Base-by-base conservation (phyloP, 92 coral and sea anemone genomes). In the Anthopleura xanthogrammica region DNA sequence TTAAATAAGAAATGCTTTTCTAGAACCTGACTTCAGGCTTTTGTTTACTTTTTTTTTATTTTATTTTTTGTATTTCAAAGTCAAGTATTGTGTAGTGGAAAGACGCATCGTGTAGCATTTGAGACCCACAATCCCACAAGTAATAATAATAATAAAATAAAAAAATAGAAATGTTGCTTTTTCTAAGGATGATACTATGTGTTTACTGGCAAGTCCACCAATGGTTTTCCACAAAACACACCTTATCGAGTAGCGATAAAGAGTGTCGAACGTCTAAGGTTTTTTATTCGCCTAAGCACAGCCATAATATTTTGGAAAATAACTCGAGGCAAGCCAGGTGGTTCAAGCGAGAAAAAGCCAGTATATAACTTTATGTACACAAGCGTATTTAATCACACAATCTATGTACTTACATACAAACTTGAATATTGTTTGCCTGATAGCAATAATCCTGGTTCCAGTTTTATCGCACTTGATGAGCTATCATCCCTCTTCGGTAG, bases 331-430 rank as follows among this genome's bases (percentile, higher is more conserved):
- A 7, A 4, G 13, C 42, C 42, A 24, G 74, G 74, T 68, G 74
- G 17, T 5, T 8, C 12, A 6, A 14, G 40, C 42, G 72, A 20
- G 20, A 68, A 68, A 68, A 36, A 36, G 19, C 74, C 74, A 68
- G 14, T 36, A 42, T 36, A 29, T 68, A 12, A 16, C 7, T 64
- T 5, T n/a, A 19, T 64, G 12, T 29, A 36, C 29, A 68, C 16
- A 23, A 13, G 36, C 72, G 72, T 20, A 64, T 64, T 43, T 54
- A 22, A 40, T 54, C 52, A 79, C 11, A 79, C 43, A 12, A 39
- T 43, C 70, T 56, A 5, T 3, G 41, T 81, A 81, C 84, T 81
- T 70, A 81, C 84, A 81, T 81, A 81, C 12, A 81, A 48, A 36
- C 41, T 12, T 12, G 41, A 2, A 52, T 66, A 81, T 29, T 42